These are phyloP conservation scores for Pagetopsis macropterus DNA, from an alignment of 2,797 vertebrate species.

Conservation along the genomic window DNA sequence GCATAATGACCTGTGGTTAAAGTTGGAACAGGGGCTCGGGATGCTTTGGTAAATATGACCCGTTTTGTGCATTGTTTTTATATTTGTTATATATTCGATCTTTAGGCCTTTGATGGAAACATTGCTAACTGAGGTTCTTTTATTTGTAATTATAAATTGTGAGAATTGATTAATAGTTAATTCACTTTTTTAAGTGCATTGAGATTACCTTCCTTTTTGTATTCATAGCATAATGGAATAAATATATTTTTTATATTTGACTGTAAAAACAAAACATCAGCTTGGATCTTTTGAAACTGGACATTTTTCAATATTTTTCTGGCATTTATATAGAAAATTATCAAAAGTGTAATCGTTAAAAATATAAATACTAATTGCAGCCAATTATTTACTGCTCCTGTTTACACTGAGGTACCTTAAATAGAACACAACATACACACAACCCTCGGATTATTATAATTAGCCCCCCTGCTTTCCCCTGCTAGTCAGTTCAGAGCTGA, in stretches of 20 bases:
- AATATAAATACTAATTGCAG: too few species aligned
- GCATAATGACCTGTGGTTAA: conserved; percentile 29
- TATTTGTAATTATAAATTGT: too few species aligned
- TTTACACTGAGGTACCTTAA: conserved; percentile 18
- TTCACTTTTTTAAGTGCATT: too few species aligned
- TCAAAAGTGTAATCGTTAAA: too few species aligned
- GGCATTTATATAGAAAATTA: too few species aligned
- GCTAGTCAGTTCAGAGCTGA: conserved; percentile 34
- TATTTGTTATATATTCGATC: conserved; percentile 6
- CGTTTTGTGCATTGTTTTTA: conserved; percentile 13
- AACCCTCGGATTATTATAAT: conserved; percentile 34
- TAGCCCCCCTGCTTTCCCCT: conserved; percentile 22
- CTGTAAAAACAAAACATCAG: too few species aligned
- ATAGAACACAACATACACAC: not conserved
- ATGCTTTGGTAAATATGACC: conserved; percentile 20
- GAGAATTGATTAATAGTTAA: too few species aligned
- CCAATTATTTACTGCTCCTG: conserved; percentile 18
- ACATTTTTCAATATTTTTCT: too few species aligned
- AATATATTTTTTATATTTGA: too few species aligned
- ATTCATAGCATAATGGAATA: too few species aligned
- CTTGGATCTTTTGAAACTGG: too few species aligned
- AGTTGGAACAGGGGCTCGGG: conserved; percentile 18
- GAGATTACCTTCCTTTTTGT: too few species aligned
- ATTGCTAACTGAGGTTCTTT: not conserved
- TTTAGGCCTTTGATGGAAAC: conserved; percentile 2